Base-by-base conservation (phyloP, 2,888 invertebrate genomes). In the Idaea biselata region DNA sequence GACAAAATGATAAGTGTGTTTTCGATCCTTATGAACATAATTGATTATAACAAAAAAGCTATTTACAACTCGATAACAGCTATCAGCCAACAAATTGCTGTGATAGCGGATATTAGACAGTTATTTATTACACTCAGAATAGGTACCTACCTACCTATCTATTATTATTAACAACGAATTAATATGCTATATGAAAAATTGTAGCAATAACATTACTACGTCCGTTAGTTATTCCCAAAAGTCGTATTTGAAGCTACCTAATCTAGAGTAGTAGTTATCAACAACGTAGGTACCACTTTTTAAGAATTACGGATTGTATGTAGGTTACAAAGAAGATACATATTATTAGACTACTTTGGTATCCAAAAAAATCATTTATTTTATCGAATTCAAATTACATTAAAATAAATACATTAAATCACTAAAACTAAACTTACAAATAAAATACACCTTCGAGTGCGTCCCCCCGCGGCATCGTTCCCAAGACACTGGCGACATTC, bases 41-140 rank as follows among this genome's bases (percentile, higher is more conserved):
- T 44, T 44, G 44, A 44, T 44, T 44, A 44, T 44, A 44, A 44
- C 44, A 14, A 44, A 44, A 44, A 44, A 56, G 56, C 18, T 56
- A 56, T 56, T 18, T 18, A 18, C 18, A 18, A 11, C n/a, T 11
- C 56, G 17, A 56, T 56, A 18, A 56, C 17, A 17, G 11, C n/a
- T 11, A 18, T 56, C 18, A 56, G 44, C 44, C 44, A 14, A 44
- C 44, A 44, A 44, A 7, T 44, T 11, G 11, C 44, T 44, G 44
- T 44, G 44, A 44, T 44, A n/a, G 18, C 11, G 1, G 17, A 16
- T 18, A 55, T 55, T 18, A 16, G 55, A 18, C 55, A 44, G 44
- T 44, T 44, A 44, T 44, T 44, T 44, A 44, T 44, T 44, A 14
- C 44, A 14, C 44, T 44, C 14, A 11, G 44, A 44, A 44, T 44